These are phyloP conservation scores for Origma solitaria DNA, from an alignment of 2,113 vertebrate species.

Conservation along the genomic window DNA sequence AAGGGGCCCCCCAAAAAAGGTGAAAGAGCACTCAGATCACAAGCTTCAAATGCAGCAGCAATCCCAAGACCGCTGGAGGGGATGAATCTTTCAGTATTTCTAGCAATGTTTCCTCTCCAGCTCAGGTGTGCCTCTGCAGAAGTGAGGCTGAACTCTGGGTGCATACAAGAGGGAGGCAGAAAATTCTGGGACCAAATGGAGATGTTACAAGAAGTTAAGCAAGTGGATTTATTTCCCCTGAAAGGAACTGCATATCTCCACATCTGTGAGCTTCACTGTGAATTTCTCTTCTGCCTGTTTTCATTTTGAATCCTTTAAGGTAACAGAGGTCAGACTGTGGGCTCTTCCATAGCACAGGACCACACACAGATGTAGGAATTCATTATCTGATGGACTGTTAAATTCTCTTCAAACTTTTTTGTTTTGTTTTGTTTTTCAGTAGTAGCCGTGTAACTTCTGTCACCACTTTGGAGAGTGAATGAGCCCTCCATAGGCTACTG, in stretches of 20 bases:
- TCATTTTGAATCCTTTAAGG: background rate
- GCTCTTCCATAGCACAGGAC: background rate
- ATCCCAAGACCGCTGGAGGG: background rate
- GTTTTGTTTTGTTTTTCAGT: background rate
- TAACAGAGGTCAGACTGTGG: background rate
- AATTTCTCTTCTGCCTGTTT: background rate
- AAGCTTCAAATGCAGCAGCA: background rate
- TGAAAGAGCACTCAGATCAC: background rate
- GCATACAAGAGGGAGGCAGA: background rate
- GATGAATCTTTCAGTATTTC: background rate
- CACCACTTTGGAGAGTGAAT: background rate
- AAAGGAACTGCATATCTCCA: background rate
- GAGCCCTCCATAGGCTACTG: background rate
- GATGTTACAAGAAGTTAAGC: background rate
- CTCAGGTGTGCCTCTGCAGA: background rate
- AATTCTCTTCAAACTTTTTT: background rate
- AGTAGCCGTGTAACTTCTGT: background rate
- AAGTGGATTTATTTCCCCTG: background rate
- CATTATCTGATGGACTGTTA: background rate
- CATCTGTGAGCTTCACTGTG: background rate
- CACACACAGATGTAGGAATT: background rate
- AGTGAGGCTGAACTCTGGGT: rapidly evolving
- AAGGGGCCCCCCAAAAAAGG: rapidly evolving
- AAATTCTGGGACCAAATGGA: background rate
- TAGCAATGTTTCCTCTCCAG: background rate